Base-by-base conservation (phyloP, 2,888 invertebrate genomes). In the Junonia oenone region DNA sequence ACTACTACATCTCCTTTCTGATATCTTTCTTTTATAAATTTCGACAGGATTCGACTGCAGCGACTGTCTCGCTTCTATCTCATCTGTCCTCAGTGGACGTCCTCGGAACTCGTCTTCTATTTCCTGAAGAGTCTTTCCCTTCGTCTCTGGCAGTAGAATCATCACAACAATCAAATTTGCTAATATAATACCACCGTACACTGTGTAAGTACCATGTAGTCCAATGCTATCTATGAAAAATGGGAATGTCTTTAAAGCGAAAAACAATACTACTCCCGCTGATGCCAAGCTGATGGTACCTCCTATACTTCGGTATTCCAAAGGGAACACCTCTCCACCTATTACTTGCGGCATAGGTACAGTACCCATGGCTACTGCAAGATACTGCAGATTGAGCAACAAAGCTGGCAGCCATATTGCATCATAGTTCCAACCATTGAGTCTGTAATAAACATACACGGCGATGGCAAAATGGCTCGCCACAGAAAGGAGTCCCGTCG, bases 311-410 rank as follows among this genome's bases (percentile, higher is more conserved):
- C 93, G 84, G 47, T 91, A 91, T 46, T 90, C 86, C 17, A 92
- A 78, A 0, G 94, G 91, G 62, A 94, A 94, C 0, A 95, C 84
- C 71, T 95, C 95, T 0, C 94, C 94, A 31, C 93, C 92, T 78
- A 95, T 91, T 4, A 94, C 92, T 83, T 93, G 94, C 0, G 94
- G 94, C 56, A 95, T 65, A 0, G 94, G 93, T 8, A 93, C 78
- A 68, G 92, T 82, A 0, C 94, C 93, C 0, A 92, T 76, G 2
- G 91, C 88, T 1, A 92, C 85, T 8, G 91, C 90, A 11, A 90
- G 82, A 43, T 91, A 91, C 61, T 93, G 93, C 0, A 84, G 61
- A 66, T 93, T 76, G 43, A 92, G 71, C 66, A 91, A 69, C 60
- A 91, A 59, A 59, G 91, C 76, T 0, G 91, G 84, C 2, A 91